Evolutionary conservation across 1,140 invertebrate species (phyloP).

Genomic region (Paraescarpia echinospica): DNA sequence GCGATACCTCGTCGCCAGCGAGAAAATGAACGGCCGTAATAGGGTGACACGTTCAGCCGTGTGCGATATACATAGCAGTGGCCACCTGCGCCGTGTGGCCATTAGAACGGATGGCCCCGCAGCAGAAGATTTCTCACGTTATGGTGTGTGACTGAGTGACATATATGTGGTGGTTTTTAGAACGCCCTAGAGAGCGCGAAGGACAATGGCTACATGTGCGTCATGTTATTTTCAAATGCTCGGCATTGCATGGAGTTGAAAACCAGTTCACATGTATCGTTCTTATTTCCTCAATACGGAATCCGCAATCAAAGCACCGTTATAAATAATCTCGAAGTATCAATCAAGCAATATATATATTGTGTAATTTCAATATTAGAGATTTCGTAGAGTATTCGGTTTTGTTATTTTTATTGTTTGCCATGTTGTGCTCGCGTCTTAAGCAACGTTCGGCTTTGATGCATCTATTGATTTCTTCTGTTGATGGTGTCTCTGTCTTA

Average conservation of each 20-base stretch:
- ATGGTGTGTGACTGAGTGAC: neutral
- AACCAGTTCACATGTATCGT: neutral
- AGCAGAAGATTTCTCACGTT: neutral
- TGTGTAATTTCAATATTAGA: no score
- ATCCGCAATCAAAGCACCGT: neutral
- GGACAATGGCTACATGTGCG: neutral
- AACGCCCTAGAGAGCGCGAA: neutral
- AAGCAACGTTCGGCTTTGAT: no score
- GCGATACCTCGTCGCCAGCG: neutral
- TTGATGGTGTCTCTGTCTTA: neutral
- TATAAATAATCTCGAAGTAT: no score
- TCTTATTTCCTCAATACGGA: neutral
- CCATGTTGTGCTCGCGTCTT: no score
- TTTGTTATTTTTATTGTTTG: no score
- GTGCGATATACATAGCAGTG: slow-evolving; percentile 1
- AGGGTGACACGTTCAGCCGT: neutral
- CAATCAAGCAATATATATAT: no score
- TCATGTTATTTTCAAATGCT: neutral
- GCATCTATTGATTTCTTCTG: neutral
- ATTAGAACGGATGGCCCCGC: neutral
- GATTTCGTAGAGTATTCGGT: no score
- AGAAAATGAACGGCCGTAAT: neutral
- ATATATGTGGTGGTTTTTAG: neutral
- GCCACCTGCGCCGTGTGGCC: no score
- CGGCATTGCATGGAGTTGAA: neutral